Evolutionary conservation across 2,797 vertebrate genomes (phyloP).

Genomic region (Urosaurus nigricauda): DNA sequence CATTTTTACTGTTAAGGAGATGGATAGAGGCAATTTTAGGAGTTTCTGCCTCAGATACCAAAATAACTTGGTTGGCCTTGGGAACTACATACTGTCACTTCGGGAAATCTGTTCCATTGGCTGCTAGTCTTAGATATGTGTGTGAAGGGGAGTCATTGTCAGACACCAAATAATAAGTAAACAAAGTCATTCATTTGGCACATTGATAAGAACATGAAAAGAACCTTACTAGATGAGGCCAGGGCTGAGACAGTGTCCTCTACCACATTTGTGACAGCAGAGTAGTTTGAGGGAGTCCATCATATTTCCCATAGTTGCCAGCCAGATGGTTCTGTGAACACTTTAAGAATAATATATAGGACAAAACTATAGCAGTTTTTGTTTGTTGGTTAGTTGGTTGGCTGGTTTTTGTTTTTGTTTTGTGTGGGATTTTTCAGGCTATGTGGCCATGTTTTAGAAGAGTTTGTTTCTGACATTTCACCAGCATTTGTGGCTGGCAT

Average conservation of each 20-base stretch:
- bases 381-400: no score
- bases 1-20: no score
- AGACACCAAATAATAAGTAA: background rate
- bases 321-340: background rate
- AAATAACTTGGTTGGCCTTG: background rate
- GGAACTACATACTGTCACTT: background rate
- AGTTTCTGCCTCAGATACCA: background rate
- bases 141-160: background rate
- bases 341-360: background rate
- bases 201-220: background rate
- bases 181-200: background rate
- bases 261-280: no score
- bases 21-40: background rate
- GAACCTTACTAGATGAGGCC: background rate
- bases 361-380: no score
- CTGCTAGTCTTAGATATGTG: background rate
- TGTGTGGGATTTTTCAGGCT: no score
- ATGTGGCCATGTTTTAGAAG: no score
- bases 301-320: background rate
- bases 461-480: no score
- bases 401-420: no score
- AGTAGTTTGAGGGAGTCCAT: background rate
- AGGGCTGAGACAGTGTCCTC: background rate
- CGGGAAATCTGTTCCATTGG: background rate
- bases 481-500: no score